Evolutionary conservation across 2,888 invertebrate genomes (phyloP).

Genomic region (Ophioninae sp.): DNA sequence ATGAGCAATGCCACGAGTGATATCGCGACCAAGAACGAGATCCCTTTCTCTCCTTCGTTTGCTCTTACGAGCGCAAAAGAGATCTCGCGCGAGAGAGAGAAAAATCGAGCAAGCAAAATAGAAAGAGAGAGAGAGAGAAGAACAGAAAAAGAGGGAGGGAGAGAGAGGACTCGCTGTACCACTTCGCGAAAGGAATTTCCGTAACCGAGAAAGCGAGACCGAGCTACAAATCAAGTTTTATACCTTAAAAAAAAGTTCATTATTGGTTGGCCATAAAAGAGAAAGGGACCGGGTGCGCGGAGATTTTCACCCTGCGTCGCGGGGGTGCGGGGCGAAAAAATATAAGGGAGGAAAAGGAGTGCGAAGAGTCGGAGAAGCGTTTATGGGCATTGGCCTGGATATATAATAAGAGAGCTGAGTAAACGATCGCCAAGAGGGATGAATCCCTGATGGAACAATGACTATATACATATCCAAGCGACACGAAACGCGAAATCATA

Average conservation of each 20-base stretch:
- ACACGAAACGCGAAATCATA: constrained; percentile 39
- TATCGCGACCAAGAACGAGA: constrained; percentile 77
- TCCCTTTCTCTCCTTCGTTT: constrained; percentile 65
- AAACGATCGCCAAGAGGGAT: constrained; percentile 46
- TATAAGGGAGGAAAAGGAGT: constrained; percentile 36
- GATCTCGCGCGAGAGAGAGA: constrained; percentile 44
- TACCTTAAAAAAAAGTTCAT: constrained; percentile 78
- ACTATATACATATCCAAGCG: constrained; percentile 28
- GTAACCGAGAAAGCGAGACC: constrained; percentile 69
- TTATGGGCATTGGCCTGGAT: constrained; percentile 54
- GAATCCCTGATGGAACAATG: constrained; percentile 57
- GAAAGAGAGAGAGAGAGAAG: constrained; percentile 42
- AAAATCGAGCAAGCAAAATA: constrained; percentile 36
- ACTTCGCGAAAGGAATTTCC: constrained; percentile 44
- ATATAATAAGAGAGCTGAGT: constrained; percentile 47
- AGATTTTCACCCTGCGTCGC: constrained; percentile 65
- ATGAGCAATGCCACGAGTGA: constrained; percentile 81
- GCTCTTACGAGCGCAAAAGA: constrained; percentile 37
- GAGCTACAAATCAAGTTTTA: constrained; percentile 80
- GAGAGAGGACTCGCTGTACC: constrained; percentile 61
- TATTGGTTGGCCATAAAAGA: constrained; percentile 80
- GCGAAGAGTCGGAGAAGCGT: constrained; percentile 51
- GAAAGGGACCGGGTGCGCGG: constrained; percentile 64
- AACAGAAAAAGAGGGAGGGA: too few species aligned
- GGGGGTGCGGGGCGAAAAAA: constrained; percentile 34